A percentile compares a stretch with the other conserved stretches of the same genome.
phyloP scores from a whole-genome alignment of 2,797 vertebrate species.

The Smutsia temminckii region DNA sequence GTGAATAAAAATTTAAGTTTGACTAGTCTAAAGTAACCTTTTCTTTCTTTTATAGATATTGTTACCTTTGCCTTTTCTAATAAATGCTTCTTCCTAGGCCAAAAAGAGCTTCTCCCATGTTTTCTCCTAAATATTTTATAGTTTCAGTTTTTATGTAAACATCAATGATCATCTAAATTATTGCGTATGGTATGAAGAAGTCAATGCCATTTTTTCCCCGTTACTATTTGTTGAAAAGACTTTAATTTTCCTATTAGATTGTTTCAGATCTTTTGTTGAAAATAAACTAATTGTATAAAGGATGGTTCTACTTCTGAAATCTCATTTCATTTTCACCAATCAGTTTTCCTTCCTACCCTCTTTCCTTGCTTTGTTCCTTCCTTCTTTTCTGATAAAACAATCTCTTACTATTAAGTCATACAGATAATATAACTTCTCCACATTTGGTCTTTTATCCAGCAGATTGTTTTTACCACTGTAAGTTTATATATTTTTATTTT shows the following conservation, averaged over 20 bases:
- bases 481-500: not conserved
- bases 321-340: not conserved
- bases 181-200: not conserved
- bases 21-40: not conserved
- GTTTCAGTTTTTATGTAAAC: not conserved
- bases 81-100: not conserved
- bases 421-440: not conserved
- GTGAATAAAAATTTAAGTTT: not conserved
- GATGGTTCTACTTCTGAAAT: not conserved
- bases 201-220: not conserved
- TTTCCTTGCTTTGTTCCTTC: not conserved
- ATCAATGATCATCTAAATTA: not conserved
- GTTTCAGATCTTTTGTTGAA: not conserved
- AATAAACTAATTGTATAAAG: not conserved
- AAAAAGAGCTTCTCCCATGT: not conserved
- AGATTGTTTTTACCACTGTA: not conserved
- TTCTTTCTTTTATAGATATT: not conserved
- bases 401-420: not conserved
- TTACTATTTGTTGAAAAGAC: not conserved
- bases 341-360: not conserved
- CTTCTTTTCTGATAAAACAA: not conserved
- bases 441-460: not conserved
- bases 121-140: not conserved
- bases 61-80: not conserved
- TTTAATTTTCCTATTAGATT: not conserved